Conservation (phyloP, 2,797 vertebrate species). For the Tragelaphus oryx region DNA sequence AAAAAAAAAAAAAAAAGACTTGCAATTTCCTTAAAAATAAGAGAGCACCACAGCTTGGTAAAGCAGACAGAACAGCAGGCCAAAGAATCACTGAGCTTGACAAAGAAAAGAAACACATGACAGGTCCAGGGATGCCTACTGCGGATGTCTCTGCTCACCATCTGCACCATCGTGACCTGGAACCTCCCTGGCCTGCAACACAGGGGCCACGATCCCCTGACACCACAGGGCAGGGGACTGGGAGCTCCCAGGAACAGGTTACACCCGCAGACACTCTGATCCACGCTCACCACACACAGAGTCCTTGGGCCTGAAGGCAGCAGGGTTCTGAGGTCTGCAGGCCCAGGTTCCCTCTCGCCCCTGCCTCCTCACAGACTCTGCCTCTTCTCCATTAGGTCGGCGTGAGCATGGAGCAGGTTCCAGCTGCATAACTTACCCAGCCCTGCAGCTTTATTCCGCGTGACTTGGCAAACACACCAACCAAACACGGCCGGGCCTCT, state of each 20-base stretch:
- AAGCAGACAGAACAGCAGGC: not conserved
- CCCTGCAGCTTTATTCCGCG: not conserved
- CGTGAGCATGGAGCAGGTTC: not conserved
- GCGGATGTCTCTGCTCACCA: not conserved
- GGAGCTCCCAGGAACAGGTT: not conserved
- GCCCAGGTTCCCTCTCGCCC: not conserved
- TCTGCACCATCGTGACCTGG: not conserved
- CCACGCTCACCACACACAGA: not conserved
- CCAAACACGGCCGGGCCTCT: not conserved
- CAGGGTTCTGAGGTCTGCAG: not conserved
- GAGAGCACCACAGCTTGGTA: not conserved
- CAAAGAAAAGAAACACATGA: not conserved
- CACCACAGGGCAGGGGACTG: not conserved
- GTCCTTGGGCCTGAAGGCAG: not conserved
- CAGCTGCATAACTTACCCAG: not conserved
- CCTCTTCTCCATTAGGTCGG: fast-evolving
- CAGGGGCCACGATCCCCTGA: not conserved
- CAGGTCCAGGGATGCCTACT: not conserved
- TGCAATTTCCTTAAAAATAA: not conserved
- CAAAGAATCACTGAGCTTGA: not conserved
- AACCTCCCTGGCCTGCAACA: not conserved
- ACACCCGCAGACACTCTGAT: not conserved
- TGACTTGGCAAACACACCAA: not conserved
- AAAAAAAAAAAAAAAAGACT: not conserved
- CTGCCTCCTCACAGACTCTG: not conserved